Evolutionary conservation across 2,888 invertebrate genomes (phyloP).

Genomic region (Chrysolina americana): DNA sequence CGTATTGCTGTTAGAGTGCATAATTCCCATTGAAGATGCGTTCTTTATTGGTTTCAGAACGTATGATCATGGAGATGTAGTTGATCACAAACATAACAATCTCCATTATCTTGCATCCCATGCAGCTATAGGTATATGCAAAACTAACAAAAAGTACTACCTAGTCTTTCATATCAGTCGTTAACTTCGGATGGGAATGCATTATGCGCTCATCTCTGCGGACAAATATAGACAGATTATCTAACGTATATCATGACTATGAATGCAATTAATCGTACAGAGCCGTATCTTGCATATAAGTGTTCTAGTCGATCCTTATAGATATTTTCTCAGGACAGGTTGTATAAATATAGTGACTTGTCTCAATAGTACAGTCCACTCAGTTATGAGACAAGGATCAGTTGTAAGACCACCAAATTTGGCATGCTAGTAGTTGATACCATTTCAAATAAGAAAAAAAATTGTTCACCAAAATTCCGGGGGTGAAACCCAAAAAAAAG

Average conservation of each 20-base stretch:
- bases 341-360: not conserved
- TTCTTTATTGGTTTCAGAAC: slow-evolving; percentile 26
- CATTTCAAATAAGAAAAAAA: no score
- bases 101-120: slow-evolving; percentile 26
- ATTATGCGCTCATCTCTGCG: slow-evolving; percentile 38
- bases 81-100: slow-evolving; percentile 31
- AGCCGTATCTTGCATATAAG: not conserved
- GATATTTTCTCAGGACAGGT: no score
- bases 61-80: slow-evolving; percentile 31
- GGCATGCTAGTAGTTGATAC: no score
- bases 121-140: slow-evolving; percentile 17
- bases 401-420: no score
- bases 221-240: slow-evolving; percentile 48
- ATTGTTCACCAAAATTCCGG: no score
- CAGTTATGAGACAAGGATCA: no score
- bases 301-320: not conserved
- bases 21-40: slow-evolving; percentile 30
- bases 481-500: no score
- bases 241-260: slow-evolving; percentile 23
- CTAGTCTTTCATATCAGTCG: slow-evolving; percentile 26
- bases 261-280: slow-evolving; percentile 10
- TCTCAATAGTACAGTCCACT: not conserved
- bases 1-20: slow-evolving; percentile 16
- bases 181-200: slow-evolving; percentile 38
- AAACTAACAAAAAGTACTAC: slow-evolving; percentile 17